These are phyloP conservation scores for Epinephelus lanceolatus DNA, from an alignment of 2,113 vertebrate species.

Conservation along the genomic window DNA sequence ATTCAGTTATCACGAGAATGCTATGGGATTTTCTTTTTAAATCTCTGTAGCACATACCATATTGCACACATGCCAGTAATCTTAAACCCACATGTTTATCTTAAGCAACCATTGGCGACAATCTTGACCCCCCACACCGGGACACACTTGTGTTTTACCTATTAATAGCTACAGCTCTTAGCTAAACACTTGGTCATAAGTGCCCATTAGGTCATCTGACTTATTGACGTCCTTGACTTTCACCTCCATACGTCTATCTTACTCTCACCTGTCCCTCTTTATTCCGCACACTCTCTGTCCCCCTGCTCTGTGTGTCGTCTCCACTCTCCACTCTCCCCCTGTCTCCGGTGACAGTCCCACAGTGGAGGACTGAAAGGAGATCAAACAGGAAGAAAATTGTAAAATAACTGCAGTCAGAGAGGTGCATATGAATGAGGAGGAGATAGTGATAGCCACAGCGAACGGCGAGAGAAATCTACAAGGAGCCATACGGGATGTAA, in stretches of 20 bases:
- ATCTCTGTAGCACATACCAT: neutral
- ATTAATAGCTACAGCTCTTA: neutral
- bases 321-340: neutral
- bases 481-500: slow-evolving; percentile 46
- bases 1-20: neutral
- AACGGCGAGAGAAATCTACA: slow-evolving; percentile 23
- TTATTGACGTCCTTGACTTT: slow-evolving; percentile 3
- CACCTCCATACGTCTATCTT: neutral
- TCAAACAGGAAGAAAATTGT: slow-evolving; percentile 41
- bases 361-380: slow-evolving; percentile 15
- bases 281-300: neutral
- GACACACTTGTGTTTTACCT: neutral
- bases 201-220: neutral
- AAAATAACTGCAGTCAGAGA: slow-evolving; percentile 24
- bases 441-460: neutral
- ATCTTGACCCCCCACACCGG: neutral
- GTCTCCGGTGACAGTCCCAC: neutral
- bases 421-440: slow-evolving; percentile 21
- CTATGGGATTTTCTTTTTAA: neutral
- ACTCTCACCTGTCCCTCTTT: neutral
- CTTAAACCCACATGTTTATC: neutral
- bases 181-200: neutral
- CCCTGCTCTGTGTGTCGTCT: neutral
- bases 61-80: neutral
- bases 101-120: neutral